Evolutionary conservation across 2,888 invertebrate genomes (phyloP).

Genomic region (Amitus sp.): DNA sequence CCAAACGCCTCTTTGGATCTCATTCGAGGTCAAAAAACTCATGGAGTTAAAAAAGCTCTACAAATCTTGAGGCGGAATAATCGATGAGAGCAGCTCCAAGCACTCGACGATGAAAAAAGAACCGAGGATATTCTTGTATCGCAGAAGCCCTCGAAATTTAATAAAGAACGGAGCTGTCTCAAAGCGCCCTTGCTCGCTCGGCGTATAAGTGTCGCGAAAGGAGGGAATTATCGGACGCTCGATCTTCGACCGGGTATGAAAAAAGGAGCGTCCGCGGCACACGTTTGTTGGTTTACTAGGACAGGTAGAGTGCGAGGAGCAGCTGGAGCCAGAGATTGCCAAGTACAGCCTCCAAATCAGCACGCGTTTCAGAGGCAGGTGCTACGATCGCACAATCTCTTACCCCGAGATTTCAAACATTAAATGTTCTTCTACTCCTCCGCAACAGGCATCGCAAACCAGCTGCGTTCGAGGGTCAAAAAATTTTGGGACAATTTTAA

Average conservation of each 20-base stretch:
- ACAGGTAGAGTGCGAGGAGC: conserved; percentile 25
- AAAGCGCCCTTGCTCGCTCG: background rate
- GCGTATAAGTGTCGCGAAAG: background rate
- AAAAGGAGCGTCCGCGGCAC: background rate
- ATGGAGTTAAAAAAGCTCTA: background rate
- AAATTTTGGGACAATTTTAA: no score
- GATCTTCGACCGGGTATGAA: background rate
- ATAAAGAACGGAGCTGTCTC: background rate
- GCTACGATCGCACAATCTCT: conserved; percentile 59
- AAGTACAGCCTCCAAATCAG: conserved; percentile 42
- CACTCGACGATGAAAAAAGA: no score
- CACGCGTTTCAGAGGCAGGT: conserved; percentile 63
- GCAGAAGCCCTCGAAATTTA: no score
- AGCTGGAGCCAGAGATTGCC: conserved; percentile 27
- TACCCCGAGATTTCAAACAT: conserved; percentile 55
- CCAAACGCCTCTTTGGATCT: background rate
- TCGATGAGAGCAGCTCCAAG: background rate
- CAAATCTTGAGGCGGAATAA: background rate
- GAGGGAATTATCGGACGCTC: background rate
- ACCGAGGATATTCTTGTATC: no score
- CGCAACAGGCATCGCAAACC: no score
- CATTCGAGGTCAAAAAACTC: background rate
- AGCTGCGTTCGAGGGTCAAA: no score
- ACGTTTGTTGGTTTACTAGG: conserved; percentile 8
- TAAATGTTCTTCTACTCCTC: no score